Base-by-base conservation (phyloP, 2,113 vertebrate genomes). In the Poeciliopsis occidentalis region DNA sequence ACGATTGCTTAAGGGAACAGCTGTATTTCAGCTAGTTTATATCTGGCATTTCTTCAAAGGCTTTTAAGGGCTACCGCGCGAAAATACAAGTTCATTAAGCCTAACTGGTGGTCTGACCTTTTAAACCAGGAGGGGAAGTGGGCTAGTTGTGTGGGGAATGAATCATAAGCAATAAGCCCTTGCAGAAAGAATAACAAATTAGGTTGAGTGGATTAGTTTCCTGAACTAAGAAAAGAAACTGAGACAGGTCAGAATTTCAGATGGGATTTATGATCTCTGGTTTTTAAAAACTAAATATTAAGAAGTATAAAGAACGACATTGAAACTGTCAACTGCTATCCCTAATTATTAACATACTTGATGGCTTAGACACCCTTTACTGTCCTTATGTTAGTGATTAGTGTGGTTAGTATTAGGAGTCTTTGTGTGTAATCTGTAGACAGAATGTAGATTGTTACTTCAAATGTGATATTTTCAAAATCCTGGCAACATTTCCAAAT, bases 1-100 rank as follows among this genome's bases (percentile, higher is more conserved):
- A 88, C 83, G 80, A 12, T 81, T 86, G 74, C 75, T 89, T 69
- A 74, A 69, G 75, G 67, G 57, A 79, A 82, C 37, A 66, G 72
- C 74, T 85, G 64, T 15, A 12, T 19, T 73, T 68, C 30, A 70
- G 67, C 84, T 76, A 69, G 22, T 79, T 84, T 75, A 30, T 72
- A 85, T 78, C 70, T 85, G 83, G 76, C 60, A 39, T 62, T 85
- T 71, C 73, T 74, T 83, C 37, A 54, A 29, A 67, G 57, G 66
- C 47, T 65, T 61, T 67, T 32, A 64, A 60, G 32, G 41, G 44
- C 29, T 10, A 39, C 70, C 4, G 39, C 60, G 64, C 27, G 76
- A 37, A 78, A 79, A 81, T 64, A 64, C 66, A 34, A 82, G 41
- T 2, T 27, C 61, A 54, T 44, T 39, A 12, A 10, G 24, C 75